phyloP scores from a whole-genome alignment of 2,113 vertebrate species.

The Chascanopsetta lugubris region DNA sequence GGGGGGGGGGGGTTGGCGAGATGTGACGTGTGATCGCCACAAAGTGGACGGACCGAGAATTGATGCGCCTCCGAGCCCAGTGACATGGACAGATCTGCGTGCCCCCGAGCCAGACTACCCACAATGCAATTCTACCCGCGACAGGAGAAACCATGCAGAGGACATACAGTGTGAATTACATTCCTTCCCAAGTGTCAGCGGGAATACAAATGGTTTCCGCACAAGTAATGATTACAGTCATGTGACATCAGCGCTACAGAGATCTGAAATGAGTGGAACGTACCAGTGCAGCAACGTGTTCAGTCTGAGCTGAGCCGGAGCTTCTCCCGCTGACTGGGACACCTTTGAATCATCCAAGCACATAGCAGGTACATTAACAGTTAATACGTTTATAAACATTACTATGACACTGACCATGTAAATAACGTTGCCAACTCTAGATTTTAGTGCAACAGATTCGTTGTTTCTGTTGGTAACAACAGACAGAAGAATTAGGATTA shows the following conservation, averaged over 20 bases:
- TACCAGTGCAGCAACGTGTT: slow-evolving; percentile 80
- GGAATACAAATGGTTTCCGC: slow-evolving; percentile 73
- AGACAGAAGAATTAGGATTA: neutral
- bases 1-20: too few relatives aligned
- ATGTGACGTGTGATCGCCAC: slow-evolving; percentile 75
- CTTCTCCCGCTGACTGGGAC: slow-evolving; percentile 53
- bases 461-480: too few relatives aligned
- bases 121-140: slow-evolving; percentile 74
- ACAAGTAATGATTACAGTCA: slow-evolving; percentile 77
- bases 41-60: slow-evolving; percentile 78
- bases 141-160: slow-evolving; percentile 74
- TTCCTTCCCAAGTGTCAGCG: slow-evolving; percentile 67
- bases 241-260: slow-evolving; percentile 71
- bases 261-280: slow-evolving; percentile 59
- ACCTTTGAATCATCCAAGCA: slow-evolving; percentile 71
- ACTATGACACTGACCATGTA: slow-evolving; percentile 13
- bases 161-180: slow-evolving; percentile 72
- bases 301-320: slow-evolving; percentile 69
- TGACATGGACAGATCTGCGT: slow-evolving; percentile 78
- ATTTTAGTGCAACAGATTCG: neutral
- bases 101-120: slow-evolving; percentile 77
- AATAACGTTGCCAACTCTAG: slow-evolving; percentile 3
- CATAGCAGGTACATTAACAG: slow-evolving; percentile 34
- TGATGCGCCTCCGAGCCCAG: slow-evolving; percentile 79
- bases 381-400: slow-evolving; percentile 11